phyloP scores from a whole-genome alignment of 2,888 invertebrate genomes.

The Meta bourneti region DNA sequence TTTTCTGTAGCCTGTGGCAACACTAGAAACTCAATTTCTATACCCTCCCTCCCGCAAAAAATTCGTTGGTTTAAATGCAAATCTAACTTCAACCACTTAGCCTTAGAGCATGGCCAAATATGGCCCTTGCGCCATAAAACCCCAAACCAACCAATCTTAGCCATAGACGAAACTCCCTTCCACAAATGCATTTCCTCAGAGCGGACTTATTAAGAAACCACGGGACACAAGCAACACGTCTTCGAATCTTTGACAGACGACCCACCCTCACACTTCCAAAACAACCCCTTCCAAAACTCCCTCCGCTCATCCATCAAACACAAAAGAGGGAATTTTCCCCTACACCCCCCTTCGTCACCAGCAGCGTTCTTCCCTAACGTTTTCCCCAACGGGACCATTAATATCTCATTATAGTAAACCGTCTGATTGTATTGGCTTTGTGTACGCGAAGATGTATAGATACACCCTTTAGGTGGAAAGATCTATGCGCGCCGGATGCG shows the following conservation, averaged over 20 bases:
- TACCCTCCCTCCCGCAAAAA: no score
- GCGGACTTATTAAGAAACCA: neutral
- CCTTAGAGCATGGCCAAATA: no score
- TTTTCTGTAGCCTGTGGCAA: no score
- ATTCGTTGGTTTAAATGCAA: no score
- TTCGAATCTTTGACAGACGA: slow-evolving; percentile 6
- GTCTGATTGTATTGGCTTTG: slow-evolving; percentile 76
- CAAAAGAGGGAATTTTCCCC: neutral
- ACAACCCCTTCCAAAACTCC: neutral
- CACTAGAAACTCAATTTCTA: no score
- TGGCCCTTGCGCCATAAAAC: no score
- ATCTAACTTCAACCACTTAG: no score
- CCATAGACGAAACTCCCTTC: no score
- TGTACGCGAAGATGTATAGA: slow-evolving; percentile 26
- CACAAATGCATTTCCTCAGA: neutral
- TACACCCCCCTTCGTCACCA: neutral
- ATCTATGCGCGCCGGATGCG: neutral
- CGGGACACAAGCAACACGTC: neutral
- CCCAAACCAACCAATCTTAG: no score
- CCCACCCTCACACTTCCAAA: neutral
- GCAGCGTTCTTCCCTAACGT: slow-evolving; percentile 3
- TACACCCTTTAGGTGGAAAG: neutral
- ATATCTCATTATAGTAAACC: slow-evolving; percentile 76
- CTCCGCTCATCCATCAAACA: slow-evolving; percentile 24
- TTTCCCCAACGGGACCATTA: slow-evolving; percentile 54